Evolutionary conservation across 2,888 invertebrate species (phyloP).

Genomic region (Amiota minor): DNA sequence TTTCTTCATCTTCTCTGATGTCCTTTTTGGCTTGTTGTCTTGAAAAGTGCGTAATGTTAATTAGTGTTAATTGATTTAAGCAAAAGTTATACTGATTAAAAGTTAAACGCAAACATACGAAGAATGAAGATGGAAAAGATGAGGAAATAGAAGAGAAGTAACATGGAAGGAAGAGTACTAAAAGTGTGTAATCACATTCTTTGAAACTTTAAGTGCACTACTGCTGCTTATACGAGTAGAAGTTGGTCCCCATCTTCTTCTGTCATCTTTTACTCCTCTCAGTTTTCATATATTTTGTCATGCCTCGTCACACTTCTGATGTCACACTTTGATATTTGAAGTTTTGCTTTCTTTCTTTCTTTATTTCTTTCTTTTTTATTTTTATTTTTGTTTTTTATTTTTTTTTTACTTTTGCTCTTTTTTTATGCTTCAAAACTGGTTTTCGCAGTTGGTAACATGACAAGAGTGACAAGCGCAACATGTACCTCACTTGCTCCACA

Average conservation of each 20-base stretch:
- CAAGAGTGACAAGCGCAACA: slow-evolving; percentile 1
- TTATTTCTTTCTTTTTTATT: background rate
- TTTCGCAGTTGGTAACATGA: slow-evolving; percentile 10
- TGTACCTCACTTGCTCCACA: background rate
- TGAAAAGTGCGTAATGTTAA: slow-evolving; percentile 40
- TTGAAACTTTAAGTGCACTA: background rate
- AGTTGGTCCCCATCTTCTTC: background rate
- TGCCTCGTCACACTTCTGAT: background rate
- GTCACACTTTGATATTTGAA: slow-evolving; percentile 18
- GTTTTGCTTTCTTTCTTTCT: background rate
- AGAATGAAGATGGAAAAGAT: too few relatives aligned
- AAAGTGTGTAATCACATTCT: too few relatives aligned
- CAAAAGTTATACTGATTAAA: slow-evolving; percentile 67
- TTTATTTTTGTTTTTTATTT: background rate
- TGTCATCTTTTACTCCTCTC: background rate
- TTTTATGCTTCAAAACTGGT: background rate
- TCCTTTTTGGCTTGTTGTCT: slow-evolving; percentile 57
- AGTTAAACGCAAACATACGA: slow-evolving; percentile 18
- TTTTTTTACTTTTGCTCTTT: background rate
- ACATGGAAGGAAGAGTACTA: too few relatives aligned
- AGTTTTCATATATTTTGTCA: background rate
- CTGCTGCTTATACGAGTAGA: background rate
- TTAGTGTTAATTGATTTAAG: slow-evolving; percentile 67
- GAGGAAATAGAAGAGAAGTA: too few relatives aligned
- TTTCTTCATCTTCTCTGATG: slow-evolving; percentile 44